These are phyloP conservation scores for Sebastes steindachneri DNA, from an alignment of 2,797 vertebrate species.

Conservation along the genomic window DNA sequence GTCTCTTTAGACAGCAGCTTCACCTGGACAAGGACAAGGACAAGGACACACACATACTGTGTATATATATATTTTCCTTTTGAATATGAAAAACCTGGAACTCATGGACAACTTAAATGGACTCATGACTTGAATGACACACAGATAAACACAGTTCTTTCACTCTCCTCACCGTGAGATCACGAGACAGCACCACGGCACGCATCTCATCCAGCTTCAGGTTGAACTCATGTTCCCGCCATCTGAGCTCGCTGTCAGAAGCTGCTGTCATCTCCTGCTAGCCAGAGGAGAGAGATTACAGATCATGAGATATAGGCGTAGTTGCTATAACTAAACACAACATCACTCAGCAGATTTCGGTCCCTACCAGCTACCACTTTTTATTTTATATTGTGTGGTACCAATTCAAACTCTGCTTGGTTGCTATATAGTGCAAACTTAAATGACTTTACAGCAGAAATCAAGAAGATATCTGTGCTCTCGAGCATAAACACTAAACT, in stretches of 20 bases:
- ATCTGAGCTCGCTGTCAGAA: conserved; percentile 79
- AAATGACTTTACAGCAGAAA: background rate
- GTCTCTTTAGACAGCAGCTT: conserved; percentile 82
- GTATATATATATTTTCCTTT: too few species aligned
- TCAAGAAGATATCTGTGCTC: background rate
- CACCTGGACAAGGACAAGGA: conserved; percentile 66
- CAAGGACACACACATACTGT: too few species aligned
- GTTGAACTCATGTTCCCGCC: conserved; percentile 79
- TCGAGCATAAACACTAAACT: background rate
- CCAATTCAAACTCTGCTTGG: background rate
- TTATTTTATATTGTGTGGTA: background rate
- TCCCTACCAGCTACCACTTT: background rate
- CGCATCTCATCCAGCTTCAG: conserved; percentile 79
- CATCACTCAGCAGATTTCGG: background rate
- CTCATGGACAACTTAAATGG: background rate
- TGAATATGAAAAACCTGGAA: too few species aligned
- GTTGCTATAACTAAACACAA: background rate
- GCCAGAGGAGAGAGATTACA: background rate
- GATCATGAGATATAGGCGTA: background rate
- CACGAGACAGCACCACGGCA: conserved; percentile 68
- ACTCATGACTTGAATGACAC: background rate
- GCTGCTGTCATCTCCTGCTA: conserved; percentile 82
- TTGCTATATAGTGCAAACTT: background rate
- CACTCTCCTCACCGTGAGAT: conserved; percentile 81
- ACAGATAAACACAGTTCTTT: background rate